Conservation (phyloP, 1,140 invertebrate species). For the Melanaphis sacchari region DNA sequence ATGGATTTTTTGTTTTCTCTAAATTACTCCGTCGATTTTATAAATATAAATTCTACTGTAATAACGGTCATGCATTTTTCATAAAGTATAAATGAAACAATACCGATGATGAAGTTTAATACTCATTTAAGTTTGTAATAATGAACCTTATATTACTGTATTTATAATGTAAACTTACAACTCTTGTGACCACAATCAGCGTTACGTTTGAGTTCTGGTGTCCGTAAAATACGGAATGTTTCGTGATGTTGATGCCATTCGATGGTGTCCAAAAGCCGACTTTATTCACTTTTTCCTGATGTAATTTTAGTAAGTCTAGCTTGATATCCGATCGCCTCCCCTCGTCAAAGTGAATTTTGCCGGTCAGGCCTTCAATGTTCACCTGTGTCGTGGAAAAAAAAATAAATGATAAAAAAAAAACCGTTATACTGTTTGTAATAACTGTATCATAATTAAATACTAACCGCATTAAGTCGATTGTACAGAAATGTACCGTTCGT, state of each 20-base stretch:
- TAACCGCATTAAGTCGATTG: conserved; percentile 97
- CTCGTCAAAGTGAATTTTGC: conserved; percentile 85
- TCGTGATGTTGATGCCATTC: conserved; percentile 80
- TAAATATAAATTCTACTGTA: not conserved
- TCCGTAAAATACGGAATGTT: conserved; percentile 85
- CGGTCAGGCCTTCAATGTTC: conserved; percentile 82
- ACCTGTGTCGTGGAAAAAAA: conserved; percentile 68
- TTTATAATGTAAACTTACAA: conserved; percentile 68
- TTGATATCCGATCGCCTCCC: conserved; percentile 84
- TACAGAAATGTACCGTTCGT: conserved; percentile 92
- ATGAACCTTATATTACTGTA: not conserved
- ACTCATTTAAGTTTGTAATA: not conserved
- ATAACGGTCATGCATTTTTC: not conserved
- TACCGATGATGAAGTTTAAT: not conserved
- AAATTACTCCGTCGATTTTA: not conserved
- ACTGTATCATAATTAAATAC: conserved; percentile 60
- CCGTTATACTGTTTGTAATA: not conserved
- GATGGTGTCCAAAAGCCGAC: conserved; percentile 83
- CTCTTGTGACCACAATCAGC: conserved; percentile 85
- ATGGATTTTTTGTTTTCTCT: not conserved
- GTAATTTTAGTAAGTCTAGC: conserved; percentile 84
- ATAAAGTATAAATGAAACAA: not conserved
- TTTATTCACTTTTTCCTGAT: conserved; percentile 76
- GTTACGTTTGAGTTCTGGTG: conserved; percentile 85
- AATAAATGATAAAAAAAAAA: not conserved